phyloP scores from a whole-genome alignment of 2,888 invertebrate species.

The Agonum fuliginosum region DNA sequence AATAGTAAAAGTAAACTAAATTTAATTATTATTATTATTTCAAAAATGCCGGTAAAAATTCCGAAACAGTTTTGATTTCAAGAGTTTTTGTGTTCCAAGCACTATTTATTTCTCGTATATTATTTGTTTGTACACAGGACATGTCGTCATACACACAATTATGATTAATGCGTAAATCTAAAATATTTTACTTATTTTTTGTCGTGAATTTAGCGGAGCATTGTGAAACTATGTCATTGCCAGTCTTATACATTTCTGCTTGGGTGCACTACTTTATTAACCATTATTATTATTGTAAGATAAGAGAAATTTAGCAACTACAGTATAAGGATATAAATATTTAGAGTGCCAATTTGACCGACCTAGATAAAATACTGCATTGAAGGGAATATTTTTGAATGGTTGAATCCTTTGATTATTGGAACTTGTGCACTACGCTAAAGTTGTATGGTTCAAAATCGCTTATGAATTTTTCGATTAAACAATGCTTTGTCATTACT shows the following conservation, averaged over 20 bases:
- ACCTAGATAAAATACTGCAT: no score
- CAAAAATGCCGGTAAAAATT: not conserved
- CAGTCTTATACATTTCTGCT: constrained; percentile 48
- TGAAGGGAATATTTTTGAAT: no score
- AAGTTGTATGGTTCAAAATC: no score
- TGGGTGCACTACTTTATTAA: constrained; percentile 53
- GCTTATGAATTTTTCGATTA: no score
- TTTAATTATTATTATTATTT: constrained; percentile 9
- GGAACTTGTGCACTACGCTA: no score
- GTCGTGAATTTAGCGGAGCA: constrained; percentile 22
- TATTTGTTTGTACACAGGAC: constrained; percentile 30
- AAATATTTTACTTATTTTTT: constrained; percentile 43
- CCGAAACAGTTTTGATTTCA: not conserved
- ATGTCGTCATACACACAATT: constrained; percentile 27
- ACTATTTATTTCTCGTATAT: not conserved
- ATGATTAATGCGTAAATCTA: constrained; percentile 46
- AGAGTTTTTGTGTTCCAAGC: not conserved
- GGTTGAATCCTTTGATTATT: no score
- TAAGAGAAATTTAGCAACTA: constrained; percentile 45
- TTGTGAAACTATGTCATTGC: constrained; percentile 58
- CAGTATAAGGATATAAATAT: constrained; percentile 47
- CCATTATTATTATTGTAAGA: constrained; percentile 42
- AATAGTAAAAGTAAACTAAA: constrained; percentile 1
- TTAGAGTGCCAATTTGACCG: no score
- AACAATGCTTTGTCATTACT: no score